Base-by-base conservation (phyloP, 1,140 invertebrate genomes). In the Drosophila equinoxialis region DNA sequence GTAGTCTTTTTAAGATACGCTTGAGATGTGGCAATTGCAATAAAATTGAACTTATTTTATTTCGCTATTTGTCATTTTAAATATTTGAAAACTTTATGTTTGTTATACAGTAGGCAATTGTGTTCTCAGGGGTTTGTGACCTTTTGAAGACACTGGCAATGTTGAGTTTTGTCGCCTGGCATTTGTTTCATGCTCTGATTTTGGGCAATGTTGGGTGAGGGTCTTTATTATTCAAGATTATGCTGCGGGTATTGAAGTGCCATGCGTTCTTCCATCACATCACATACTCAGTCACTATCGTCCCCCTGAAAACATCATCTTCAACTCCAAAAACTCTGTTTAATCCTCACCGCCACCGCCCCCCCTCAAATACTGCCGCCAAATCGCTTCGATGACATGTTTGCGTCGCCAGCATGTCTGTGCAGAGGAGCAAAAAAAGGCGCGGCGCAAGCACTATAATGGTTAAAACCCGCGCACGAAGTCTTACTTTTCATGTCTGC, bases 321-420 rank as follows among this genome's bases (percentile, higher is more conserved):
- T 8, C 8, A 48, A 48, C 37, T 39, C 17, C 20, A 51, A 51
- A 45, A 45, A 45, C 13, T 45, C 6, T 6, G 42, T 51, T 8
- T 51, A 65, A 45, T 67, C 59, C 58, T 30, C 20, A 23, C 20
- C 20, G 20, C 20, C 71, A 4, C 42, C 23, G 42, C 45, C 11
- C 65, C 8, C 26, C 37, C 0, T 6, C n/a, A 30, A 30, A 30
- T 45, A 14, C n/a, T 45, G 17, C 45, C 17, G 45, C 10, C 45
- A 51, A 51, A 37, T 63, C 30, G 66, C 77, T 74, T 89, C 77
- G 83, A 89, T 87, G 83, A 87, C 83, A 83, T 87, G 83, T 87
- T 89, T 87, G 79, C 71, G 83, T 87, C 83, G 83, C 83, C 83
- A 89, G 83, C 83, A 87, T 87, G 83, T 87, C 83, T 86, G 83